Percentiles rank a stretch among this genome's conserved stretches.
Evolutionary conservation across 2,113 vertebrate species (phyloP).

Genomic region (Emydura subglobosa): DNA sequence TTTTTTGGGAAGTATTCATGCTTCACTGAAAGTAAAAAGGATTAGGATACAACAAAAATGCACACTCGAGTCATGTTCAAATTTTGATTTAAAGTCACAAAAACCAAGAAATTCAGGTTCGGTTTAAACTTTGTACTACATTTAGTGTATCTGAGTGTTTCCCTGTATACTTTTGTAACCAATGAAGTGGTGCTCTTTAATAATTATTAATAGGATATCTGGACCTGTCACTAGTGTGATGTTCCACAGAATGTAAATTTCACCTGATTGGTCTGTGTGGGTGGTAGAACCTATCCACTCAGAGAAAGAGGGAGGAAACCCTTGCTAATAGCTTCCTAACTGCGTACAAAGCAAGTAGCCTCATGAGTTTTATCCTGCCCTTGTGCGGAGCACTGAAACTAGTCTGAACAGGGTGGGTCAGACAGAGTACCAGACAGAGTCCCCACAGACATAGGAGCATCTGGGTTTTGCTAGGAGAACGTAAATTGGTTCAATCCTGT

Average conservation of each 20-base stretch:
- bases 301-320: rapidly evolving
- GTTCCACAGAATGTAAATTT: neutral
- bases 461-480: neutral
- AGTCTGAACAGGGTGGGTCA: neutral
- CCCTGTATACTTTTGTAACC: neutral
- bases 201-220: neutral
- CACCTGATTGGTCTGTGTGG: neutral
- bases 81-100: neutral
- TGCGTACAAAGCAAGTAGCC: neutral
- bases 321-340: rapidly evolving
- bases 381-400: neutral
- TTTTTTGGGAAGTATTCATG: no score
- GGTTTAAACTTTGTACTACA: neutral
- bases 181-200: neutral
- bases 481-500: neutral
- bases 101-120: neutral
- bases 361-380: neutral
- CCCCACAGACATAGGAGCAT: neutral
- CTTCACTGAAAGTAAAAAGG: no score
- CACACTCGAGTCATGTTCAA: neutral
- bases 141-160: neutral
- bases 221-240: rapidly evolving
- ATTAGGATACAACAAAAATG: neutral
- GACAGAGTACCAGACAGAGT: neutral
- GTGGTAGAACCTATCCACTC: rapidly evolving